Percentiles rank a stretch among this genome's conserved stretches.
Evolutionary conservation across 2,888 invertebrate genomes (phyloP).

Genomic region (Drosophila nr. medialis): DNA sequence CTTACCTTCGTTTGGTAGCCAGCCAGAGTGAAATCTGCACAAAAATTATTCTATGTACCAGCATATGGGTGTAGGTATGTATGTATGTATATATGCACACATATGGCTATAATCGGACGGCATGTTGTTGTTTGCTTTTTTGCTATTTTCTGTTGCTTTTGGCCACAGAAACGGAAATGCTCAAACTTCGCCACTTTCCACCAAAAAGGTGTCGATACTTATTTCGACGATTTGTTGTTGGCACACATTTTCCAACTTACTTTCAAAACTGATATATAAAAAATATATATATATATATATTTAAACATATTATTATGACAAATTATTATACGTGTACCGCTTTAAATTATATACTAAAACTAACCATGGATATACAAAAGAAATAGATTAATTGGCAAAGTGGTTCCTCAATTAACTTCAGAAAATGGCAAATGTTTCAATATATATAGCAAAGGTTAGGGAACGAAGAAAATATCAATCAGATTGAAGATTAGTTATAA

Average conservation of each 20-base stretch:
- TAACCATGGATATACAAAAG: background rate
- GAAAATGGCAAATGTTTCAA: background rate
- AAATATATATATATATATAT: background rate
- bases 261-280: constrained; percentile 29
- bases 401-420: background rate
- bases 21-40: constrained; percentile 58
- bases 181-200: constrained; percentile 52
- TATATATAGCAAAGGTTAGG: background rate
- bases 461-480: background rate
- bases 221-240: constrained; percentile 16
- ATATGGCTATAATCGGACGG: constrained; percentile 35
- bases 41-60: constrained; percentile 46
- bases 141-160: constrained; percentile 25
- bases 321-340: background rate
- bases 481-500: background rate
- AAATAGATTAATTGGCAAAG: background rate
- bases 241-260: constrained; percentile 44
- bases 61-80: background rate
- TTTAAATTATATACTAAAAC: background rate
- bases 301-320: background rate
- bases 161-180: constrained; percentile 72
- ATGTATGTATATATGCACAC: background rate
- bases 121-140: constrained; percentile 21
- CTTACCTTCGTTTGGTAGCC: constrained; percentile 32
- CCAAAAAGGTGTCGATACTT: constrained; percentile 63